A percentile compares a stretch with the other conserved stretches of the same genome.
phyloP scores from a whole-genome alignment of 1,140 invertebrate genomes.

The Aricia agestis region DNA sequence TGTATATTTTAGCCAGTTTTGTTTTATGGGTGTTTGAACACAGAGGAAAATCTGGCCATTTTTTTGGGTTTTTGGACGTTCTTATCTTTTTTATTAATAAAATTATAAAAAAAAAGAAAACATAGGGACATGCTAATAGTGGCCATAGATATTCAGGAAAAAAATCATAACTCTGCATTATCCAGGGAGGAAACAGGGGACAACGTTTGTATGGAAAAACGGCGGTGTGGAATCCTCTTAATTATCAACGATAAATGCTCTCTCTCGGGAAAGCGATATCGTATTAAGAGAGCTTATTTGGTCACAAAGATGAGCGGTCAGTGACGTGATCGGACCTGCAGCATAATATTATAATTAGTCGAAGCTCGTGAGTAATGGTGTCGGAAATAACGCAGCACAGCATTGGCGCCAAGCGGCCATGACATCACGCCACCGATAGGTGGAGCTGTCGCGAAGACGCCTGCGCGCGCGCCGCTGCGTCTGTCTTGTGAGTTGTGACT shows the following conservation, averaged over 20 bases:
- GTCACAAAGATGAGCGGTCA: slow-evolving; percentile 55
- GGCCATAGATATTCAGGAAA: no score
- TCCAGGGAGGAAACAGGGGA: no score
- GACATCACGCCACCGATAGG: slow-evolving; percentile 45
- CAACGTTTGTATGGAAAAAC: no score
- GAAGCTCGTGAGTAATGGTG: slow-evolving; percentile 71
- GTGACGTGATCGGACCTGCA: slow-evolving; percentile 72
- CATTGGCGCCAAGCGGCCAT: slow-evolving; percentile 67
- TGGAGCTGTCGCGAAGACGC: slow-evolving; percentile 70
- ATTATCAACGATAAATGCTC: neutral
- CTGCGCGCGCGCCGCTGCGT: slow-evolving; percentile 38
- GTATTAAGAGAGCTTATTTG: slow-evolving; percentile 34
- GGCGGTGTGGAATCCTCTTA: no score
- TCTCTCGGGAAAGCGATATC: slow-evolving; percentile 16
- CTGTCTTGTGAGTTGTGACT: slow-evolving; percentile 72
- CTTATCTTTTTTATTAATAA: no score
- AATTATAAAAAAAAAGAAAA: no score
- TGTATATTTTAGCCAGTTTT: no score
- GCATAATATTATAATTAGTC: slow-evolving; percentile 69
- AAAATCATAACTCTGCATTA: no score
- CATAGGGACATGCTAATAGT: no score
- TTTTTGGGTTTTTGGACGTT: no score
- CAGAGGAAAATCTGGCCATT: no score
- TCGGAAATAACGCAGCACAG: slow-evolving; percentile 66
- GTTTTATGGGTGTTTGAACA: no score